Percentiles rank a stretch among this genome's conserved stretches.
phyloP scores from a whole-genome alignment of 2,888 invertebrate species.

The Molanna angustata region DNA sequence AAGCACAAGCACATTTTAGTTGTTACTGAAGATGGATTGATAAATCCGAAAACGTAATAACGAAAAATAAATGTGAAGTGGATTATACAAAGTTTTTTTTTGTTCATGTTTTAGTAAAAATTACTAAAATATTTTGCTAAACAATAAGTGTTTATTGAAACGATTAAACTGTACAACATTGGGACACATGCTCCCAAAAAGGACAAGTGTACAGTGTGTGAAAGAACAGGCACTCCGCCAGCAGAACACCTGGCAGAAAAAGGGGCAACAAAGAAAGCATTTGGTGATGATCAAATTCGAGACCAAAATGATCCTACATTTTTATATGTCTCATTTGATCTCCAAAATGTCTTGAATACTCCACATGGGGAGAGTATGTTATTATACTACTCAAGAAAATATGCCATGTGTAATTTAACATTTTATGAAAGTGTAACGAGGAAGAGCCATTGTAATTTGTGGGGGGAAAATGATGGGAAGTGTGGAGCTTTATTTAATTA shows the following conservation, averaged over 20 bases:
- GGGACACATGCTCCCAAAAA: conserved; percentile 3
- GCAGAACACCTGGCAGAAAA: conserved; percentile 2
- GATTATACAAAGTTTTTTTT: too few species aligned
- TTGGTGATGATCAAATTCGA: conserved; percentile 3
- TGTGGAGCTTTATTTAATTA: not conserved
- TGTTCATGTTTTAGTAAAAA: too few species aligned
- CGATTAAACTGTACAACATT: not conserved
- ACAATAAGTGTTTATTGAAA: not conserved
- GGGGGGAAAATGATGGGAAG: not conserved
- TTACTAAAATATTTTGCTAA: too few species aligned
- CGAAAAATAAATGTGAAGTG: too few species aligned
- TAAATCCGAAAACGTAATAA: too few species aligned
- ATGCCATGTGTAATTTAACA: conserved; percentile 1
- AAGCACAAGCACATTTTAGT: too few species aligned
- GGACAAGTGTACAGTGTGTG: conserved; percentile 4
- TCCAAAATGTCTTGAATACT: conserved; percentile 7
- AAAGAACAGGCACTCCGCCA: not conserved
- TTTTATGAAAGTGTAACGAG: not conserved
- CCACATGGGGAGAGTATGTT: conserved; percentile 7
- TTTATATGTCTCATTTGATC: conserved; percentile 4
- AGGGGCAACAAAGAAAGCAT: not conserved
- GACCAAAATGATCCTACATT: conserved; percentile 6
- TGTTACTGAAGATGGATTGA: too few species aligned
- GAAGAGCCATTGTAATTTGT: not conserved
- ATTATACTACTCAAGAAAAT: conserved; percentile 7